Conservation (phyloP, 2,113 vertebrate genomes). For the Melanerpes formicivorus region DNA sequence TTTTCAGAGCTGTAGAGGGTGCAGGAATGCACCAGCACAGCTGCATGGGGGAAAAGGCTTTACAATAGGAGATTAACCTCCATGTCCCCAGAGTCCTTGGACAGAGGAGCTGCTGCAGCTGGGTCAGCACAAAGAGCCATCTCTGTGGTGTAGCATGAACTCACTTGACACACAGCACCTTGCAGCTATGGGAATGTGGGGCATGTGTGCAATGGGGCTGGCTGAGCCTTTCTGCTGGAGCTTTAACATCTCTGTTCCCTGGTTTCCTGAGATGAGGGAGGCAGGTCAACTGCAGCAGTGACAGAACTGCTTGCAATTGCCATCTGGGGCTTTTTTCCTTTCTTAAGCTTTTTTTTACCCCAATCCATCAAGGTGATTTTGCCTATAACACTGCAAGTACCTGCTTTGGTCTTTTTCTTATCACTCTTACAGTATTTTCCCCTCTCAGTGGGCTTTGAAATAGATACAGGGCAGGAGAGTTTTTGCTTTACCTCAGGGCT, state of each 20-base stretch:
- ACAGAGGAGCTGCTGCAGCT: fast-evolving
- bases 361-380: background rate
- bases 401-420: background rate
- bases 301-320: background rate
- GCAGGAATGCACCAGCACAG: background rate
- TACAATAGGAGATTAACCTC: background rate
- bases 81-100: fast-evolving
- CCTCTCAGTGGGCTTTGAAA: background rate
- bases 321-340: background rate
- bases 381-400: background rate
- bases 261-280: fast-evolving
- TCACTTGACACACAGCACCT: fast-evolving
- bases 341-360: background rate
- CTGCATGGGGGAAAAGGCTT: background rate
- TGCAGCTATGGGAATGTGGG: fast-evolving
- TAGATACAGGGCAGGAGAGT: fast-evolving
- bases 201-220: fast-evolving
- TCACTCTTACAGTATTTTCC: fast-evolving
- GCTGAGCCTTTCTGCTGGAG: background rate
- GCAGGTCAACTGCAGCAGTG: background rate
- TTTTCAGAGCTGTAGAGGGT: background rate
- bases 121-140: fast-evolving
- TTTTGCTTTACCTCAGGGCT: background rate
- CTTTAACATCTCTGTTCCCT: background rate
- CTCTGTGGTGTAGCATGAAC: fast-evolving